Percentiles rank a stretch among this genome's conserved stretches.
These are phyloP conservation scores for Gadopsis bispinosus DNA, from an alignment of 2,797 vertebrate species.

Conservation along the genomic window DNA sequence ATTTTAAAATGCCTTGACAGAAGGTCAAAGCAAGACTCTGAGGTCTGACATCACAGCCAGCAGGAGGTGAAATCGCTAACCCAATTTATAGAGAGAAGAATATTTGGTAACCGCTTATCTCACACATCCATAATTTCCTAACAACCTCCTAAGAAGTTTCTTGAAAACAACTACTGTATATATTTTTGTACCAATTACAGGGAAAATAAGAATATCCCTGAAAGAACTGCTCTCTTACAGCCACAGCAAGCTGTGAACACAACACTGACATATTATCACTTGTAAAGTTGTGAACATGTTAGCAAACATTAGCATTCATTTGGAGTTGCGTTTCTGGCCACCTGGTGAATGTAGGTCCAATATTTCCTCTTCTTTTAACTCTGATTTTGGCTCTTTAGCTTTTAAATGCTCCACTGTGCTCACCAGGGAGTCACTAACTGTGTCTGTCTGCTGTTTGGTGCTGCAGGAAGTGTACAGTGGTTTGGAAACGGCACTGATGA, in stretches of 20 bases:
- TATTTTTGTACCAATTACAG: neutral
- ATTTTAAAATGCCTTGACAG: constrained; percentile 57
- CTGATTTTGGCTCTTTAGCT: constrained; percentile 9
- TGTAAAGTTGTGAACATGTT: neutral
- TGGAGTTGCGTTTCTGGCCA: neutral
- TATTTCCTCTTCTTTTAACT: neutral
- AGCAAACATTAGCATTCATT: neutral
- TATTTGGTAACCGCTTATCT: constrained; percentile 19
- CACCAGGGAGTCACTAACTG: neutral
- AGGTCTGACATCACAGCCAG: constrained; percentile 60
- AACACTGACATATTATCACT: neutral
- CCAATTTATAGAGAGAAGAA: neutral
- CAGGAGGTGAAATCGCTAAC: neutral
- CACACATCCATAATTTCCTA: neutral
- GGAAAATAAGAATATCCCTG: neutral
- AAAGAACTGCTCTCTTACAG: neutral
- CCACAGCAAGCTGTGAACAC: neutral
- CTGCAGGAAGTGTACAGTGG: neutral
- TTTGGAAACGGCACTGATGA: neutral
- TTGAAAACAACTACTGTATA: neutral
- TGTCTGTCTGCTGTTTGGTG: neutral
- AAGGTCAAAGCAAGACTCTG: constrained; percentile 65
- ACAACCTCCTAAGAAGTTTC: constrained; percentile 2
- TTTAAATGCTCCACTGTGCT: neutral
- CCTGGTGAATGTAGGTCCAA: neutral